Conservation (phyloP, 2,888 invertebrate genomes). For the Ditylenchus weischeri region DNA sequence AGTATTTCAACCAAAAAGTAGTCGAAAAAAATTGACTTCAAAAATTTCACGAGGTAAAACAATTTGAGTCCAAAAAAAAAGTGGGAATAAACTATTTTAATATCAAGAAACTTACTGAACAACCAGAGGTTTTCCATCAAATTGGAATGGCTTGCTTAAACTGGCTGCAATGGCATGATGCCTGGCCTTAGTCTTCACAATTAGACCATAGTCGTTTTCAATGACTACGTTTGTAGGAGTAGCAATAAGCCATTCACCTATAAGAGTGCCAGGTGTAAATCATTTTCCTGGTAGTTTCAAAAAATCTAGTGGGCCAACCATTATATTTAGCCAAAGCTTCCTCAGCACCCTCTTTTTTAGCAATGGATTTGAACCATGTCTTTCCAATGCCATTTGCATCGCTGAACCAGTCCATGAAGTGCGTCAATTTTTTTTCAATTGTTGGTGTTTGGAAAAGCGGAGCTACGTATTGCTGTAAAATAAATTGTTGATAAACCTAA, state of each 20-base stretch:
- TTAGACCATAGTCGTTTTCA: conserved; percentile 79
- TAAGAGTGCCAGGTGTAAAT: conserved; percentile 19
- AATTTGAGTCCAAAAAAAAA: conserved; percentile 1
- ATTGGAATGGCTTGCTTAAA: conserved; percentile 76
- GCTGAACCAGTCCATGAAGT: conserved; percentile 36
- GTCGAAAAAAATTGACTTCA: background rate
- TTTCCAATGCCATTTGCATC: conserved; percentile 69
- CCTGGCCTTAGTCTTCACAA: conserved; percentile 85
- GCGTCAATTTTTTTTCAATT: conserved; percentile 31
- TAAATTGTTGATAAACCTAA: background rate
- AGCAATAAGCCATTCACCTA: conserved; percentile 72
- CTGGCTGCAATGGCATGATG: conserved; percentile 86
- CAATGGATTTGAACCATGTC: conserved; percentile 80
- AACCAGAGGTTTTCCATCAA: conserved; percentile 75
- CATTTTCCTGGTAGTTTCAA: background rate
- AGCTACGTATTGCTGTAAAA: conserved; percentile 26
- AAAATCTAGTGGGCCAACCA: conserved; percentile 64
- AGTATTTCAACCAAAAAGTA: no score
- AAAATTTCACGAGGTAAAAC: background rate
- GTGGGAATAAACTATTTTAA: background rate
- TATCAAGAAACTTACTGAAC: conserved; percentile 74
- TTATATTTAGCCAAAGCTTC: conserved; percentile 91
- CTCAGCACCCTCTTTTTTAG: conserved; percentile 81
- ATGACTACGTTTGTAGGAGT: conserved; percentile 74
- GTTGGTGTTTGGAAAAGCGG: conserved; percentile 27